phyloP scores from a whole-genome alignment of 2,797 vertebrate species.

The Natrix natrix region DNA sequence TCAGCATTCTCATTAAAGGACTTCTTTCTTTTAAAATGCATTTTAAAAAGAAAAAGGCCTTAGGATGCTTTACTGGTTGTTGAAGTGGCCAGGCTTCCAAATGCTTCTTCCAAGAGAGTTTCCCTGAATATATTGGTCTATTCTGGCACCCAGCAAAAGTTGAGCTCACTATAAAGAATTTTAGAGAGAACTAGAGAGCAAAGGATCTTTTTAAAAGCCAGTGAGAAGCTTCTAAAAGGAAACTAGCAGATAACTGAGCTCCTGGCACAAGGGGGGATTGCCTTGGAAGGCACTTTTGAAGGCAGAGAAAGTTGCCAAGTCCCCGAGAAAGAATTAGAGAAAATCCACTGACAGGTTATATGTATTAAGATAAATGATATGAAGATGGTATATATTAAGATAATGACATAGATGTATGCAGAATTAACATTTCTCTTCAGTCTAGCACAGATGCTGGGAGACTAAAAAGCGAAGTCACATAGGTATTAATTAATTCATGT shows the following conservation, averaged over 20 bases:
- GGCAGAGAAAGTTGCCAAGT: neutral
- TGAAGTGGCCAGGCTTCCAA: neutral
- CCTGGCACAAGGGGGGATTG: neutral
- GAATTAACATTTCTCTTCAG: neutral
- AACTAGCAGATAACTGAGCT: neutral
- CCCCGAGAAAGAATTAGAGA: neutral
- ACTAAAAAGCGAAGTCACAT: neutral
- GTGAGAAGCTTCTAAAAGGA: neutral
- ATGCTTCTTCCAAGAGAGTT: neutral
- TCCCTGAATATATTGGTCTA: neutral
- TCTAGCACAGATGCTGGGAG: neutral
- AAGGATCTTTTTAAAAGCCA: neutral
- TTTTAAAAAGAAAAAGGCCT: neutral
- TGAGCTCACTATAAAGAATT: neutral
- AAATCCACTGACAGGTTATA: neutral
- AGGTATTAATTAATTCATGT: neutral
- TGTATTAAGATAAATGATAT: neutral
- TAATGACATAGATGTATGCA: neutral
- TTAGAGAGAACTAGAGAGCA: neutral
- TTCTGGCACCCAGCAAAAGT: neutral
- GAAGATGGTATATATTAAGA: neutral
- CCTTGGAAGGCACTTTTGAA: neutral
- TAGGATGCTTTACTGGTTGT: neutral
- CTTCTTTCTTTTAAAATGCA: neutral
- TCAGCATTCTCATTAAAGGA: neutral